phyloP scores from a whole-genome alignment of 1,140 invertebrate species.

The Galendromus occidentalis region DNA sequence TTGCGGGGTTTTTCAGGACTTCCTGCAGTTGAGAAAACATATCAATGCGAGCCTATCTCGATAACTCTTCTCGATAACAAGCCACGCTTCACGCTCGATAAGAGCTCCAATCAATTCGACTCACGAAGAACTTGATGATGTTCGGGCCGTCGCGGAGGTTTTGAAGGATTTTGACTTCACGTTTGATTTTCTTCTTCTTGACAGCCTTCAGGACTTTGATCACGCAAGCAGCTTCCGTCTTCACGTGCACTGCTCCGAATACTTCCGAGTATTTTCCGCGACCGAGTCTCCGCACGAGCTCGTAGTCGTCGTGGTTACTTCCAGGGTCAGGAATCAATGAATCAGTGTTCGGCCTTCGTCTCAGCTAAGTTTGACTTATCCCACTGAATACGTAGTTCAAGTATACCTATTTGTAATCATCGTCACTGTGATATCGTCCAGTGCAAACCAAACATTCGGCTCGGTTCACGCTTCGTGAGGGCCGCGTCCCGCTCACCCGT shows the following conservation, averaged over 20 bases:
- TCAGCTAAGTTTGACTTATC: too few species aligned
- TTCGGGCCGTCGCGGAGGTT: slow-evolving; percentile 95
- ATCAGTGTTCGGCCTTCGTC: too few species aligned
- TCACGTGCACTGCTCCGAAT: slow-evolving; percentile 95
- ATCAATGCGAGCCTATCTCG: background rate
- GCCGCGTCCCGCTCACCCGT: too few species aligned
- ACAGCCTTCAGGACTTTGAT: slow-evolving; percentile 99
- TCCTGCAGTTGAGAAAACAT: background rate
- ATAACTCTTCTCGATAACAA: background rate
- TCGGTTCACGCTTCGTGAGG: too few species aligned
- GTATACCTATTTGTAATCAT: too few species aligned
- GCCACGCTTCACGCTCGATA: background rate
- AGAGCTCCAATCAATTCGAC: background rate
- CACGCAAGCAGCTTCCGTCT: slow-evolving; percentile 95
- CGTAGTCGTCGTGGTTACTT: slow-evolving; percentile 91
- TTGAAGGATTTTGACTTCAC: slow-evolving; percentile 99
- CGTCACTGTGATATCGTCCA: too few species aligned
- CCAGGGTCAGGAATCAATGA: too few species aligned
- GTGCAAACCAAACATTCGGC: too few species aligned
- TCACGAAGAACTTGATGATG: slow-evolving; percentile 61
- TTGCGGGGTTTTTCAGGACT: slow-evolving; percentile 33
- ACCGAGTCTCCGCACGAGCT: slow-evolving; percentile 88
- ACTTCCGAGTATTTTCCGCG: slow-evolving; percentile 99
- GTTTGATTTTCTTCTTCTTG: slow-evolving; percentile 99
- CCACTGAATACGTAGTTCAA: too few species aligned